Percentiles rank a stretch among this genome's conserved stretches.
phyloP scores from a whole-genome alignment of 2,113 vertebrate genomes.

The Alethe diademata region DNA sequence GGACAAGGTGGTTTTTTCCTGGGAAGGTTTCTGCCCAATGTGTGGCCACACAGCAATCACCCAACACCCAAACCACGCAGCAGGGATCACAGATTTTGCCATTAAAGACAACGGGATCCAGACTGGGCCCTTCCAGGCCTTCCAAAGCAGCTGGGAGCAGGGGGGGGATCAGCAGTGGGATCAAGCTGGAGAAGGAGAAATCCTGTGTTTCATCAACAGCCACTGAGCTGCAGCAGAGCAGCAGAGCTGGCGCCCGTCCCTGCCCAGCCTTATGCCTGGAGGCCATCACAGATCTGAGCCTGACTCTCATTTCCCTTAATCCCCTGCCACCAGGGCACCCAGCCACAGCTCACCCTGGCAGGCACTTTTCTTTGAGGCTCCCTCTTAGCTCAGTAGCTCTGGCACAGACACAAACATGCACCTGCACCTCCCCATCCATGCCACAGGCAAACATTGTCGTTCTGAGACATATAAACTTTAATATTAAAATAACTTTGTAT shows the following conservation, averaged over 20 bases:
- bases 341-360: neutral
- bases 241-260: neutral
- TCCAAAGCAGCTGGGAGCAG: neutral
- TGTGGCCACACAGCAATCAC: neutral
- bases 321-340: neutral
- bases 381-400: neutral
- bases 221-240: neutral
- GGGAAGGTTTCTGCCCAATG: neutral
- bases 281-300: neutral
- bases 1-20: neutral
- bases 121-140: neutral
- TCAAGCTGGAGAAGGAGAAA: neutral
- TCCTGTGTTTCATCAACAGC: neutral
- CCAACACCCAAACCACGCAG: neutral
- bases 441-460: neutral
- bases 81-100: neutral
- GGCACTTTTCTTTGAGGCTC: accelerated
- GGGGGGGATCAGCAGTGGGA: neutral
- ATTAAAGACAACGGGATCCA: neutral
- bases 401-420: accelerated
- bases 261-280: neutral
- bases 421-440: neutral
- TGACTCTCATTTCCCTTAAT: neutral
- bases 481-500: conserved; percentile 63
- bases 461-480: conserved; percentile 3